Evolutionary conservation across 2,888 invertebrate species (phyloP).

Genomic region (Tyria jacobaeae): DNA sequence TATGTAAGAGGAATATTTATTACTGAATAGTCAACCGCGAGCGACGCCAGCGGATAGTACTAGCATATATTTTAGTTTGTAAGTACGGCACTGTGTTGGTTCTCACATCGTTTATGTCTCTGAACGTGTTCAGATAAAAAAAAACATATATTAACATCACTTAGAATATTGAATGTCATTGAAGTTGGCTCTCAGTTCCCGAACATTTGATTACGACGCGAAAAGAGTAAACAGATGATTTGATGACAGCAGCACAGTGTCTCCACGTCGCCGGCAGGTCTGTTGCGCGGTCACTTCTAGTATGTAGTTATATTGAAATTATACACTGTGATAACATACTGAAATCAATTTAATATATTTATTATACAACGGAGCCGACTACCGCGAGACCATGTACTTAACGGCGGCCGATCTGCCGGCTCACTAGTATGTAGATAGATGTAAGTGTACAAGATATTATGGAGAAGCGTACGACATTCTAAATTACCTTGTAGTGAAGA

Average conservation of each 20-base stretch:
- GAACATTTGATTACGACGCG: too few species aligned
- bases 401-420: constrained; percentile 17
- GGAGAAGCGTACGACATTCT: constrained; percentile 80
- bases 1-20: constrained; percentile 30
- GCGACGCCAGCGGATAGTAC: constrained; percentile 5
- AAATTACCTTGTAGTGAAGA: constrained; percentile 75
- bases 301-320: constrained; percentile 22
- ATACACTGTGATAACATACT: constrained; percentile 16
- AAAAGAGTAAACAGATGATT: not conserved
- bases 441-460: constrained; percentile 34
- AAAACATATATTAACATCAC: too few species aligned
- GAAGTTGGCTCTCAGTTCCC: too few species aligned
- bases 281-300: not conserved
- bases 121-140: too few species aligned
- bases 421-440: constrained; percentile 18
- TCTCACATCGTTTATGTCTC: not conserved
- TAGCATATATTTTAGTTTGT: constrained; percentile 17
- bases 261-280: not conserved
- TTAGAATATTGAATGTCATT: too few species aligned
- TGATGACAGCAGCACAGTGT: not conserved
- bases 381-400: constrained; percentile 10
- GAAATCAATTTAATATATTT: constrained; percentile 16
- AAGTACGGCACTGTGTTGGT: constrained; percentile 6
- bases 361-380: not conserved
- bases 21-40: constrained; percentile 6